Evolutionary conservation across 2,888 invertebrate genomes (phyloP), one percentile per base, ranked within the genome.

Genomic region (Xestia sexstrigata): DNA sequence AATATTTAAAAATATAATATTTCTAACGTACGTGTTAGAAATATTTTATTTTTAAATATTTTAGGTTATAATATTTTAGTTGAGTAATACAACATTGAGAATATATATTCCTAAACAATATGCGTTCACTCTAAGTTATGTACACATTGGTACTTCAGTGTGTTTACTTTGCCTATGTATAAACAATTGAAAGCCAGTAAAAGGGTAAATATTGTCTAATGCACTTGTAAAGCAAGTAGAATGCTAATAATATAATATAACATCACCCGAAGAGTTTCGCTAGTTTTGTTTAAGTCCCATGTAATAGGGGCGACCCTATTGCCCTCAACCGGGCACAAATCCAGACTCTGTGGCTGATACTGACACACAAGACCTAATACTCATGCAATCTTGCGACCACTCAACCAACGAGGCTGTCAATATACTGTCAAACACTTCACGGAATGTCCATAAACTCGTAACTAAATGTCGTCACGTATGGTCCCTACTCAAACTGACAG

Each of bases 51-150:
- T n/a, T n/a, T n/a, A n/a, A n/a, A n/a, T n/a, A n/a, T n/a, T n/a
- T n/a, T n/a, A n/a, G n/a, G n/a, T n/a, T n/a, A 17, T 58, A 17
- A 49, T 73, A 78, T 30, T 73, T 60, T 35, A 65, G 39, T 73
- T 65, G 26, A 65, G n/a, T 80, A 58, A 63, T 23, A 52, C n/a
- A 66, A 67, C 58, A 67, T 39, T 66, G 66, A 42, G 35, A 26
- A 75, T 45, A 60, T 81, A 74, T 81, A 42, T 65, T 75, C 67
- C 39, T 39, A 67, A 74, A 67, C 66, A 66, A 77, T 26, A 35
- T 66, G 26, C 58, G 58, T 58, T 42, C 6, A 45, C 20, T 13
- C 42, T 66, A 35, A 47, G 6, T 20, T 35, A 55, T 49, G 26
- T 74, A 35, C 9, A 66, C 35, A 35, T 52, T 35, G 4, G 17